Conservation (phyloP, 1,140 invertebrate genomes). For the Cardiocondyla obscurior region DNA sequence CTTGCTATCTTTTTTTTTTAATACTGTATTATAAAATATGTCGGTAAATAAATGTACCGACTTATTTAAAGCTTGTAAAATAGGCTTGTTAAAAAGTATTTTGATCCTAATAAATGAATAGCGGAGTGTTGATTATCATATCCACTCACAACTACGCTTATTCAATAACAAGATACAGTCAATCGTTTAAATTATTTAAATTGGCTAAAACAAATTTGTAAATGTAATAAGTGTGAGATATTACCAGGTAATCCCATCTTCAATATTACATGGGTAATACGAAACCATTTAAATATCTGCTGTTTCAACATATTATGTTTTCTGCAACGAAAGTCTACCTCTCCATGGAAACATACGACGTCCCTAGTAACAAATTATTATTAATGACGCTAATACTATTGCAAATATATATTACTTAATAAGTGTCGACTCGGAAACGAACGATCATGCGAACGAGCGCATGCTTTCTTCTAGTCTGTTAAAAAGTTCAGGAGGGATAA, state of each 20-base stretch:
- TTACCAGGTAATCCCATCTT: background rate
- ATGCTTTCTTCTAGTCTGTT: no score
- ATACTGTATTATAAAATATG: constrained; percentile 6
- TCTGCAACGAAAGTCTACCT: constrained; percentile 45
- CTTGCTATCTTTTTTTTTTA: background rate
- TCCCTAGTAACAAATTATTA: background rate
- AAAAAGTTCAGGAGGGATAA: background rate
- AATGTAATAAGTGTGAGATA: no score
- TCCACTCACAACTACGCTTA: background rate
- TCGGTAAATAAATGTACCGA: background rate
- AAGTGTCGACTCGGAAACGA: background rate
- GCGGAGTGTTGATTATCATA: background rate
- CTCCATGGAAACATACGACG: constrained; percentile 56
- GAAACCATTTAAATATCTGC: background rate
- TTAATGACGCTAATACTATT: constrained; percentile 19
- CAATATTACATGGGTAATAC: background rate
- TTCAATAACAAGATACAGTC: background rate
- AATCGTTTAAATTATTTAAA: background rate
- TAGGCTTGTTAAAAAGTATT: background rate
- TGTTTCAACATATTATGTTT: background rate
- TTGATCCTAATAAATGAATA: background rate
- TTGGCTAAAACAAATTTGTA: background rate
- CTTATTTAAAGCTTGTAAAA: background rate
- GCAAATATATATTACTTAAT: background rate
- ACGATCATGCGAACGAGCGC: no score